These are phyloP conservation scores for Sorex fumeus DNA, from an alignment of 2,113 vertebrate species.

Conservation along the genomic window DNA sequence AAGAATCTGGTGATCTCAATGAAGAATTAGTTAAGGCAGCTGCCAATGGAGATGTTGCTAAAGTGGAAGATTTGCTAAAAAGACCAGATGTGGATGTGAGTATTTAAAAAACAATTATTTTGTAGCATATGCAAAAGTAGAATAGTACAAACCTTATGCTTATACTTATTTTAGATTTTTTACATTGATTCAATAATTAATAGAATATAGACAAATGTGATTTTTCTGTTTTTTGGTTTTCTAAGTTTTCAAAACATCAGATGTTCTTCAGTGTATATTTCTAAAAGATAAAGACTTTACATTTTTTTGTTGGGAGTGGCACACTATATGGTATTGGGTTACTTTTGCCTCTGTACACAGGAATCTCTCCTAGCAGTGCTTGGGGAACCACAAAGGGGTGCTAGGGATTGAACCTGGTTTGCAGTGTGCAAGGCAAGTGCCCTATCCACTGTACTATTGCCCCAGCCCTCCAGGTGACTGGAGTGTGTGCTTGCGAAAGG, in stretches of 20 bases:
- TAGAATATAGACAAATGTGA: background rate
- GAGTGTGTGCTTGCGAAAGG: too few relatives aligned
- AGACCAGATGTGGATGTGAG: conserved; percentile 98
- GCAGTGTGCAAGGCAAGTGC: too few relatives aligned
- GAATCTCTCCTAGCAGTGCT: too few relatives aligned
- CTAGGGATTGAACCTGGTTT: too few relatives aligned
- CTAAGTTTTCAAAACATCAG: conserved; percentile 20
- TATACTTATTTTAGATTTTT: background rate
- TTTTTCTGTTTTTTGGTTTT: background rate
- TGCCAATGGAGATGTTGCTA: conserved; percentile 98
- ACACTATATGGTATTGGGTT: too few relatives aligned
- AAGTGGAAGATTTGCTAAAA: conserved; percentile 98
- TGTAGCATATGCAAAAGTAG: conserved; percentile 31
- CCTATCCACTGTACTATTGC: too few relatives aligned
- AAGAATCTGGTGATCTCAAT: conserved; percentile 99
- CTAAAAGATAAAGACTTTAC: background rate
- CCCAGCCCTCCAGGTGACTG: too few relatives aligned
- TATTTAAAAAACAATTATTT: conserved; percentile 71
- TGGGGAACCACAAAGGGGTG: too few relatives aligned
- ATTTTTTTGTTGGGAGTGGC: too few relatives aligned
- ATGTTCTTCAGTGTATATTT: conserved; percentile 41
- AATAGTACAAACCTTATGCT: conserved; percentile 2
- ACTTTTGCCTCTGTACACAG: too few relatives aligned
- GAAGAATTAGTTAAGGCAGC: conserved; percentile 99
- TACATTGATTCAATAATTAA: background rate